Evolutionary conservation across 2,797 vertebrate genomes (phyloP).

Genomic region (Oryzias sinensis): DNA sequence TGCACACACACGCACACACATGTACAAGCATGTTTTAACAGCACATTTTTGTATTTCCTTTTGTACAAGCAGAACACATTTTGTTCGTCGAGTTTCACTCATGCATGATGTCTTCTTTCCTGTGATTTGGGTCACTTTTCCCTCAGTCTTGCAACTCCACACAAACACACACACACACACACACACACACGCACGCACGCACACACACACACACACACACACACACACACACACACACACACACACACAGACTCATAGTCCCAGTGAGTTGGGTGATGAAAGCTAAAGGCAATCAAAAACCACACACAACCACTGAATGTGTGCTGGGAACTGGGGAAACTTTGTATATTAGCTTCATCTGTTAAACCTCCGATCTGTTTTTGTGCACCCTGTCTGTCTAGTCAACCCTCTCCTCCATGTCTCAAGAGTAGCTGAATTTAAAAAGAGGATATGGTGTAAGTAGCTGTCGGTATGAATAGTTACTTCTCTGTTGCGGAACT

Average conservation of each 20-base stretch:
- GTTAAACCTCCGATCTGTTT: slow-evolving; percentile 17
- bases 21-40: too few relatives aligned
- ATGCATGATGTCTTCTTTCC: slow-evolving; percentile 39
- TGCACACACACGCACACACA: not conserved
- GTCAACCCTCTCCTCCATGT: slow-evolving; percentile 5
- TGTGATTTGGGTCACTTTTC: slow-evolving; percentile 61
- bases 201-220: slow-evolving; percentile 10
- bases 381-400: not conserved
- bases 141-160: not conserved
- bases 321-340: slow-evolving; percentile 32
- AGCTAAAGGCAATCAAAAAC: slow-evolving; percentile 67
- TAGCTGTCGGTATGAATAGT: slow-evolving; percentile 28
- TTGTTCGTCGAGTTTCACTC: slow-evolving; percentile 23
- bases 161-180: slow-evolving; percentile 21
- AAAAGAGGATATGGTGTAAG: slow-evolving; percentile 26
- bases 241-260: slow-evolving; percentile 27
- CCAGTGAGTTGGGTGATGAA: slow-evolving; percentile 63
- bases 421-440: slow-evolving; percentile 12
- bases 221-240: slow-evolving; percentile 15
- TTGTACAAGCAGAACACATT: slow-evolving; percentile 22
- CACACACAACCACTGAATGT: slow-evolving; percentile 39
- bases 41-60: slow-evolving; percentile 12
- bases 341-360: slow-evolving; percentile 29
- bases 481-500: slow-evolving; percentile 25
- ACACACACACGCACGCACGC: slow-evolving; percentile 13